phyloP scores from a whole-genome alignment of 1,140 invertebrate genomes.

The Magallana gigas region DNA sequence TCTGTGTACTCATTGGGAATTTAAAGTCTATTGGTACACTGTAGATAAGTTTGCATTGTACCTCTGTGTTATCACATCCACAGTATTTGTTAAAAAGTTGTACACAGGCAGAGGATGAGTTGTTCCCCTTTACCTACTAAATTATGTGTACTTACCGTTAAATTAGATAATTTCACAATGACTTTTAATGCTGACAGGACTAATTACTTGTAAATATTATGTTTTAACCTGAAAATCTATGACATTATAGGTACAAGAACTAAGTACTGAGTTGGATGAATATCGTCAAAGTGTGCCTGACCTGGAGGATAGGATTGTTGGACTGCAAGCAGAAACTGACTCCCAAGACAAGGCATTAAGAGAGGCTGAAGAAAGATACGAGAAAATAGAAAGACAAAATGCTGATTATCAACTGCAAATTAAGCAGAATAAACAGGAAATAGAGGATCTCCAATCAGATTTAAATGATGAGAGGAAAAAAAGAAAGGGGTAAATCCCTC shows the following conservation, averaged over 20 bases:
- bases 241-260: slow-evolving; percentile 57
- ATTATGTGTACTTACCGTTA: too few relatives aligned
- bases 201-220: too few relatives aligned
- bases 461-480: slow-evolving; percentile 63
- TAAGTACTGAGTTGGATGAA: slow-evolving; percentile 64
- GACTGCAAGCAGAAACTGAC: slow-evolving; percentile 68
- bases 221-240: too few relatives aligned
- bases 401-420: slow-evolving; percentile 60
- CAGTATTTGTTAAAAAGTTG: too few relatives aligned
- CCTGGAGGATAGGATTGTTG: slow-evolving; percentile 70
- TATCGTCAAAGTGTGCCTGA: slow-evolving; percentile 64
- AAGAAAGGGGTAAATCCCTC: slow-evolving; percentile 60
- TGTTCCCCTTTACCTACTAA: too few relatives aligned
- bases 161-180: too few relatives aligned
- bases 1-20: too few relatives aligned
- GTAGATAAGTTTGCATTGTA: too few relatives aligned
- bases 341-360: slow-evolving; percentile 72
- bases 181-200: too few relatives aligned
- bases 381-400: slow-evolving; percentile 64
- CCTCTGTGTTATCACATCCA: too few relatives aligned
- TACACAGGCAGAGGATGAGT: too few relatives aligned
- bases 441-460: slow-evolving; percentile 62
- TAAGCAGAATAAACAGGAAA: slow-evolving; percentile 62
- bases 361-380: slow-evolving; percentile 71
- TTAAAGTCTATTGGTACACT: too few relatives aligned